Conservation (phyloP, 2,797 vertebrate species). For the Anas bahamensis region DNA sequence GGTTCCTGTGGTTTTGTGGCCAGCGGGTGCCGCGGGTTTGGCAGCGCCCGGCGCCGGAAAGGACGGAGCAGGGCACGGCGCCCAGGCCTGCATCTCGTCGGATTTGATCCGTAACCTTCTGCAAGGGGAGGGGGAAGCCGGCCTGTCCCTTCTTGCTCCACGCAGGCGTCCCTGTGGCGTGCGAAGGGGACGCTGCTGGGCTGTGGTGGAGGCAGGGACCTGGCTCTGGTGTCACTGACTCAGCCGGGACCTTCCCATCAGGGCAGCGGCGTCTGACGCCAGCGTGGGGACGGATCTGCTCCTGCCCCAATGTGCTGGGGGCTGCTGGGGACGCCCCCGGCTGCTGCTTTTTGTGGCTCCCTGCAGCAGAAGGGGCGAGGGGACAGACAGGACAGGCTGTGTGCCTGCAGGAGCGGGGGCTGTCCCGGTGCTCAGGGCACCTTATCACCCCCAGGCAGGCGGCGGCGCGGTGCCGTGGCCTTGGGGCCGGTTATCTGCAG, state of each 20-base stretch:
- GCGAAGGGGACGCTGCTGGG: neutral
- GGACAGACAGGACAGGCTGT: neutral
- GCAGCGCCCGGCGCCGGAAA: rapidly evolving
- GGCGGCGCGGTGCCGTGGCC: rapidly evolving
- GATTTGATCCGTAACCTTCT: neutral
- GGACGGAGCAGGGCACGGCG: neutral
- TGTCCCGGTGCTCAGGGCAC: neutral
- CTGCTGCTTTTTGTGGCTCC: rapidly evolving
- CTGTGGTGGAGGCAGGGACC: neutral
- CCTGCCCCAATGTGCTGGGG: neutral
- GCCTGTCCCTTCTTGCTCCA: neutral
- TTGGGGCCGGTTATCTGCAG: neutral
- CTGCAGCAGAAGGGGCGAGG: rapidly evolving
- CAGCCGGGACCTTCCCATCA: neutral
- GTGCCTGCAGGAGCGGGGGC: rapidly evolving
- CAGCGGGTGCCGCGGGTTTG: neutral
- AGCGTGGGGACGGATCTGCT: neutral
- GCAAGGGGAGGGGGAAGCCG: neutral
- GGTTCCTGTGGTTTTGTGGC: neutral
- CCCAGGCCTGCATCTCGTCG: neutral
- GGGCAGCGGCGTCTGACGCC: neutral
- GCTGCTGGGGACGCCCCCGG: neutral
- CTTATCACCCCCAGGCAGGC: rapidly evolving
- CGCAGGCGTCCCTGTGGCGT: neutral
- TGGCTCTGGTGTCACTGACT: neutral